A percentile compares a stretch with the other conserved stretches of the same genome.
Evolutionary conservation across 2,888 invertebrate species (phyloP).

Genomic region (Leptopilina drosophilae): DNA sequence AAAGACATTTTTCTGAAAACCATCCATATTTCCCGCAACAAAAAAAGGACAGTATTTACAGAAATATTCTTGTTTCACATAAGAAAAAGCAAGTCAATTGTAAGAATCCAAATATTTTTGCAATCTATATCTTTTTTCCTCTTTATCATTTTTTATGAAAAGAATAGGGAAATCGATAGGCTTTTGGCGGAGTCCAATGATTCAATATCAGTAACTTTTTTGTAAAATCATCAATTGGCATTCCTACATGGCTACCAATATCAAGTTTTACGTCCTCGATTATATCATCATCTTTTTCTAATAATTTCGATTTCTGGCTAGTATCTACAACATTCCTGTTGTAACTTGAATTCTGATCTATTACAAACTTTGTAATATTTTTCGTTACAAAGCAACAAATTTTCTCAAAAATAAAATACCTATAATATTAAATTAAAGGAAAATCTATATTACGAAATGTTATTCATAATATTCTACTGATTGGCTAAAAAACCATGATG

Average conservation of each 20-base stretch:
- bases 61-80: slow-evolving; percentile 26
- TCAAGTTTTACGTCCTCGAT: not conserved
- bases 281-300: not conserved
- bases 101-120: not conserved
- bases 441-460: too few relatives aligned
- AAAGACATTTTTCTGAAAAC: slow-evolving; percentile 21
- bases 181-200: slow-evolving; percentile 28
- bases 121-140: slow-evolving; percentile 26
- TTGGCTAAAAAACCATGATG: too few relatives aligned
- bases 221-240: not conserved
- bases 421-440: too few relatives aligned
- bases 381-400: too few relatives aligned
- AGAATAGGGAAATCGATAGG: slow-evolving; percentile 34
- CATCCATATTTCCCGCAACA: not conserved
- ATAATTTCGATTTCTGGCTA: not conserved
- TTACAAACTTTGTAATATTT: not conserved
- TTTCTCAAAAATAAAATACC: too few relatives aligned
- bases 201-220: slow-evolving; percentile 1
- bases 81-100: slow-evolving; percentile 30
- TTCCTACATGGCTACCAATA: not conserved
- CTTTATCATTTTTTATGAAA: not conserved
- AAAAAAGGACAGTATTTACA: slow-evolving; percentile 36
- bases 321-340: not conserved
- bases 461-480: too few relatives aligned
- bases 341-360: too few relatives aligned